Conservation (phyloP, 2,888 invertebrate species). For the Cecidostiba fungosa region DNA sequence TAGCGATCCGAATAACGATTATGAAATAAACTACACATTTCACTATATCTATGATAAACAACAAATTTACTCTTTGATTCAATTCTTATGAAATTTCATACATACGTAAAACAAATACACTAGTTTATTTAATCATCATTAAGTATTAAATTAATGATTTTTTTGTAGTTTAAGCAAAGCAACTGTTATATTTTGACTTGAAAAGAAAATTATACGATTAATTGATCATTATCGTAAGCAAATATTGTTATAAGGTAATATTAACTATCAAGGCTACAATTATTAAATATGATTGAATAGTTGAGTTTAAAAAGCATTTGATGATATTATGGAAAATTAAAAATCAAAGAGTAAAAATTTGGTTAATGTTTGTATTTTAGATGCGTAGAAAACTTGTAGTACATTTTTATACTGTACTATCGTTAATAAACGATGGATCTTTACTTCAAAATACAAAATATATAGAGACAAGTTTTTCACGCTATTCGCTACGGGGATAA, state of each 20-base stretch:
- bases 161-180: not conserved
- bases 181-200: not conserved
- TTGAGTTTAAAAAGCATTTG: not conserved
- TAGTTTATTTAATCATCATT: not conserved
- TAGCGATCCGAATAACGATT: not conserved
- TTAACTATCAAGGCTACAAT: not conserved
- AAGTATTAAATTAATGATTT: not conserved
- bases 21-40: conserved; percentile 34
- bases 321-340: not conserved
- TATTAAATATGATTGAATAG: not conserved
- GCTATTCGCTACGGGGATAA: conserved; percentile 11
- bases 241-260: not conserved
- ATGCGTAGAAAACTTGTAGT: conserved; percentile 40
- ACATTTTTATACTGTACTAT: not conserved
- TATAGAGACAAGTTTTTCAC: conserved; percentile 40
- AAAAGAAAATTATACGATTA: not conserved
- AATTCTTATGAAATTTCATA: not conserved
- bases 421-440: not conserved
- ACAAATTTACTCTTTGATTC: conserved; percentile 54
- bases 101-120: not conserved
- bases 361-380: not conserved
- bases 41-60: conserved; percentile 14
- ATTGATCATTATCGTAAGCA: not conserved
- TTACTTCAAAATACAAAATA: not conserved
- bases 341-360: conserved; percentile 58